Base-by-base conservation (phyloP, 1,140 invertebrate species). In the Bombus pyrosoma region DNA sequence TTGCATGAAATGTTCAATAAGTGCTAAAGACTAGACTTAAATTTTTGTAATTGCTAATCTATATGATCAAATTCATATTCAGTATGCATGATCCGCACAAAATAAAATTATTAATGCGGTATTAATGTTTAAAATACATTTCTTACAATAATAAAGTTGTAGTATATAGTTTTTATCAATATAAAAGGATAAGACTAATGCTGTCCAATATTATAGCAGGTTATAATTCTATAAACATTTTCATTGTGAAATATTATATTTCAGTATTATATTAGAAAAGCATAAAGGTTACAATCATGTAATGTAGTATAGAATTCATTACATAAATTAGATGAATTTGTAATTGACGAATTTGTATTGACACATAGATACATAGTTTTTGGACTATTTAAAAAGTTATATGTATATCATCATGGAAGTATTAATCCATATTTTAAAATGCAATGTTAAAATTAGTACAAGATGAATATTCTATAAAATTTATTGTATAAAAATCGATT, bases 1-100 rank as follows among this genome's bases (percentile, higher is more conserved):
- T 57, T 81, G 41, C 84, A 85, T 81, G 73, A 41, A 77, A 81
- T n/a, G 28, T 41, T 68, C 10, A 72, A 32, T 53, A 85, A 76
- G 75, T 71, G 28, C 34, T 81, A 41, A 75, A 53, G 3, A 66
- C 28, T 62, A 34, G 13, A 39, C 1, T 32, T 22, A 9, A 15
- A 32, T 75, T 39, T 74, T 57, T 39, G 39, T 43, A 28, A 47
- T 43, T 73, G 39, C 3, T 72, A 72, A 22, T 41, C 41, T 43
- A 9, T 15, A 34, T 39, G 15, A 22, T 39, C 32, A 32, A 73
- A 59, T 37, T 18, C 43, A n/a, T 32, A 72, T 59, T 80, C n/a
- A 80, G 47, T 47, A 68, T 32, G 64, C 77, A 85, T 85, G 68
- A 39, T 77, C 4, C 47, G n/a, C 22, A 72, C 28, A 57, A 39